Evolutionary conservation across 2,888 invertebrate species (phyloP).

Genomic region (Geophilus truncorum): DNA sequence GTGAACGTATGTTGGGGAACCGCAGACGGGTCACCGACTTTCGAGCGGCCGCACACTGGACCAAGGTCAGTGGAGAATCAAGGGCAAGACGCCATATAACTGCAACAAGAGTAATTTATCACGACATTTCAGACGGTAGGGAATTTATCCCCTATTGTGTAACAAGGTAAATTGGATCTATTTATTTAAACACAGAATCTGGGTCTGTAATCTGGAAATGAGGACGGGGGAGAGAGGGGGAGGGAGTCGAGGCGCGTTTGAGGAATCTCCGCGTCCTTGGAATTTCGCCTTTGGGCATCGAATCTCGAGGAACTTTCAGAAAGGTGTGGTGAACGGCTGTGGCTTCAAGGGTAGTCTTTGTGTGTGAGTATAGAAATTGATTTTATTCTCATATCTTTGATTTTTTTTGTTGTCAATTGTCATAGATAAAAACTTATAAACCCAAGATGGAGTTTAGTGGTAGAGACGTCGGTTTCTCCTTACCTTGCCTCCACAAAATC

Average conservation of each 20-base stretch:
- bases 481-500: background rate
- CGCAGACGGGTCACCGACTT: background rate
- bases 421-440: too few species aligned
- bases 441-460: background rate
- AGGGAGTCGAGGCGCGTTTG: background rate
- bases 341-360: background rate
- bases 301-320: background rate
- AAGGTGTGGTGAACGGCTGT: background rate
- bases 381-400: background rate
- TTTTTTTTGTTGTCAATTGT: background rate
- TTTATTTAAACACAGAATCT: background rate
- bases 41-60: background rate
- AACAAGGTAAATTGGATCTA: background rate
- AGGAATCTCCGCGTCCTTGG: constrained; percentile 1
- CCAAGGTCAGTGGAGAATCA: background rate
- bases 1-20: background rate
- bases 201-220: background rate
- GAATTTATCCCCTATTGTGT: background rate
- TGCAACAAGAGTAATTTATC: background rate
- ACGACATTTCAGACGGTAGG: too few species aligned
- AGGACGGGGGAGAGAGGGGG: background rate
- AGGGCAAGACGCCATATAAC: background rate
- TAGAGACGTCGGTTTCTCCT: background rate
- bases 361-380: background rate
- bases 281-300: background rate